A percentile compares a stretch with the other conserved stretches of the same genome.
Evolutionary conservation across 30 jellyfish, hydroid and myxozoan species (phyloP).

Genomic region (Hydractinia symbiolongicarpus): DNA sequence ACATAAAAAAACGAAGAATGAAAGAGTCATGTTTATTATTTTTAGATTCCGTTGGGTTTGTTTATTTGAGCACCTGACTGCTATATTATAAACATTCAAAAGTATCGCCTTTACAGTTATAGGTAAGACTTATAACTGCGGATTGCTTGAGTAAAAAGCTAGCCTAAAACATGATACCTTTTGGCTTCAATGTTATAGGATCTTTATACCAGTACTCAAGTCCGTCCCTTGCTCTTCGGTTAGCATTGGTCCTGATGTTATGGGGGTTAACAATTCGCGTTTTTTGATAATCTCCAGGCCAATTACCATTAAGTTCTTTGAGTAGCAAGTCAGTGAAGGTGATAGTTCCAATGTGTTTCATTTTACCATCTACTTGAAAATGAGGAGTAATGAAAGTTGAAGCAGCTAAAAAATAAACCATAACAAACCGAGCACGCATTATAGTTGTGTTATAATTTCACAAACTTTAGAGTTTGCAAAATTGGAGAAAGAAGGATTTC

Average conservation of each 20-base stretch:
- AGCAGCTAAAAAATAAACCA: not conserved
- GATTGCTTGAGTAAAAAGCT: too few species aligned
- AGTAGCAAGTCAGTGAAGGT: conserved; percentile 64
- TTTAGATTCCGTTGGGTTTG: too few species aligned
- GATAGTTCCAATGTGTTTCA: conserved; percentile 51
- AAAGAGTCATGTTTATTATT: too few species aligned
- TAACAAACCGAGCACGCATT: too few species aligned
- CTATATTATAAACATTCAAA: too few species aligned
- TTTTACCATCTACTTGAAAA: conserved; percentile 61
- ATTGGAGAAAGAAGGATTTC: too few species aligned
- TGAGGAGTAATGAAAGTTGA: conserved; percentile 23
- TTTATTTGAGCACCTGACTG: too few species aligned
- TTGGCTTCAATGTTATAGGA: conserved; percentile 30
- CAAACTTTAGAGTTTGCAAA: not conserved
- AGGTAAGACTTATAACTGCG: too few species aligned
- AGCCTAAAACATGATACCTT: too few species aligned
- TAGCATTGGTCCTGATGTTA: conserved; percentile 56
- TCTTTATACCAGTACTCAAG: conserved; percentile 71
- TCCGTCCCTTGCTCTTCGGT: conserved; percentile 71
- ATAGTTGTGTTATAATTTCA: not conserved
- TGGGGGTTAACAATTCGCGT: conserved; percentile 20
- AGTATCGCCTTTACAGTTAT: too few species aligned
- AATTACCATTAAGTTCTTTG: conserved; percentile 59
- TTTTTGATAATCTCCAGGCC: conserved; percentile 61
- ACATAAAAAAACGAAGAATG: too few species aligned